phyloP scores from a whole-genome alignment of 2,797 vertebrate species.

The Phrynocephalus guinanensis region DNA sequence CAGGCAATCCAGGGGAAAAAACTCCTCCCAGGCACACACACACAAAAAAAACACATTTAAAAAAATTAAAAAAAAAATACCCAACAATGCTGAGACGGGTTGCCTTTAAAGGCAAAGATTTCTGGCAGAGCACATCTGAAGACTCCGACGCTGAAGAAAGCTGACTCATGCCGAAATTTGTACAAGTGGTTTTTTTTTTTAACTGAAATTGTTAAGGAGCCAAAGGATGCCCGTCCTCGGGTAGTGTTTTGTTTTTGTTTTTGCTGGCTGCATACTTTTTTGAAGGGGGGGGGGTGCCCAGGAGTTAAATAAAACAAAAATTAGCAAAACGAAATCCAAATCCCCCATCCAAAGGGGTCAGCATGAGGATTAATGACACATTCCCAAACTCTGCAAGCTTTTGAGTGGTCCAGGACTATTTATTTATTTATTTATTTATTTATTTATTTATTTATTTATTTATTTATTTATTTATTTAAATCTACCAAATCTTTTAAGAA shows the following conservation, averaged over 20 bases:
- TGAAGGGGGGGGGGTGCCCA: not conserved
- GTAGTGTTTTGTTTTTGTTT: not conserved
- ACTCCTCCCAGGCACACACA: not conserved
- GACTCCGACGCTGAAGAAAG: not conserved
- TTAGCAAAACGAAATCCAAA: not conserved
- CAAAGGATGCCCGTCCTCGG: accelerated
- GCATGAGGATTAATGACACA: no score
- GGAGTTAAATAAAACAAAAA: not conserved
- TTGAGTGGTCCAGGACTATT: no score
- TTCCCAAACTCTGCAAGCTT: not conserved
- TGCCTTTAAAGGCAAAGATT: conserved; percentile 71
- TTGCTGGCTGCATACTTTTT: accelerated
- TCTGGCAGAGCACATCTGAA: not conserved
- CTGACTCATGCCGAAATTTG: not conserved
- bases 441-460: no score
- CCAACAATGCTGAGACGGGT: not conserved
- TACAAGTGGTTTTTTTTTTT: not conserved
- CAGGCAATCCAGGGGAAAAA: not conserved
- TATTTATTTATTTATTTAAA: no score
- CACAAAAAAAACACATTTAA: no score
- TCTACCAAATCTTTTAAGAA: no score
- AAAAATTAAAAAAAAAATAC: no score
- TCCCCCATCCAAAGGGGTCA: no score
- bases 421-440: no score
- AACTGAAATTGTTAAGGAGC: not conserved